Base-by-base conservation (phyloP, 2,113 vertebrate genomes). In the Pseudopodoces humilis region DNA sequence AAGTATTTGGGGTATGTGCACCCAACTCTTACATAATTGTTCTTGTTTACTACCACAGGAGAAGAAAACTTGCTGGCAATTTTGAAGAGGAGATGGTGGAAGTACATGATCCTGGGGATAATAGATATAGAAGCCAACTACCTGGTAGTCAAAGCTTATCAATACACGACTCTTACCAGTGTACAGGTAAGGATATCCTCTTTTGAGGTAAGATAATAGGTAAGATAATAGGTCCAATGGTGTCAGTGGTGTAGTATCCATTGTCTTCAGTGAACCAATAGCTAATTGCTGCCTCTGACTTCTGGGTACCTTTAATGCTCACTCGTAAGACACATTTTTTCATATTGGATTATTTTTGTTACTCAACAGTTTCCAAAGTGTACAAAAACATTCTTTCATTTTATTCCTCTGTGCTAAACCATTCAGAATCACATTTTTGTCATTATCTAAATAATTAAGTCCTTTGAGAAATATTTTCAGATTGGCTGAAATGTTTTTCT, bases 51-150 rank as follows among this genome's bases (percentile, higher is more conserved):
- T 95, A 78, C 84, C 55, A 52, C 97, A 99, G 99, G 99, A 90
- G 99, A 99, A 97, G 99, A 99, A 96, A 99, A 99, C 92, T 95
- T 99, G 74, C 94, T 99, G 98, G 99, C 99, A 77, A 99, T 99
- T 96, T 98, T 99, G 97, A 99, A 98, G 96, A 97, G 98, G 93
- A 98, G 99, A 97, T 99, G 99, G 99, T 99, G 99, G 99, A 99
- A 99, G 83, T 99, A 99, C 91, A 99, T 99, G 99, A 98, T 99
- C 96, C 97, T 99, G 95, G 99, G 99, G 47, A 97, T 99, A 93
- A 98, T 99, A 94, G 99, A 99, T 97, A 98, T 99, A 88, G 99
- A 99, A 98, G 99, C 99, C 70, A 99, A 99, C 97, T 99, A 99
- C 76, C 97, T 99, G 97, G 98, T 99, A 70, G 99, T 99, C 50